These are phyloP conservation scores for Heteronetta atricapilla DNA, from an alignment of 2,113 vertebrate genomes.

Conservation along the genomic window DNA sequence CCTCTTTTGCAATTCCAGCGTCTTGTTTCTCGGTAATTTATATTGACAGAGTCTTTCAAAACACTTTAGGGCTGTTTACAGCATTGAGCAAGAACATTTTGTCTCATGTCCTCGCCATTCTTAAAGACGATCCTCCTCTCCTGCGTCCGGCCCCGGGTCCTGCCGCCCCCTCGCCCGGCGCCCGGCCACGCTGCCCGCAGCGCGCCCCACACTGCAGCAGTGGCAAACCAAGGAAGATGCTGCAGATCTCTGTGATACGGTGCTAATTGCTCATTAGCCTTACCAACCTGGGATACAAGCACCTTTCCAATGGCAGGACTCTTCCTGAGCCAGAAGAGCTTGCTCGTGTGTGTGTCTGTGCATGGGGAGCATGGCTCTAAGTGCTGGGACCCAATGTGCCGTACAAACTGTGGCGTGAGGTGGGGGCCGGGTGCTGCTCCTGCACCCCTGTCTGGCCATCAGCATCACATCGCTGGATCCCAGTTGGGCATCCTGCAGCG, in stretches of 20 bases:
- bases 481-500: not conserved
- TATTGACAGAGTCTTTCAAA: constrained; percentile 72
- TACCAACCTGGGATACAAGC: not conserved
- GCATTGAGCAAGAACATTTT: constrained; percentile 67
- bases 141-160: not conserved
- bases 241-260: not conserved
- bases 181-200: too few species aligned
- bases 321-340: accelerated
- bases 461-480: not conserved
- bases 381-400: not conserved
- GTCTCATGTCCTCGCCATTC: constrained; percentile 66
- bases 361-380: accelerated
- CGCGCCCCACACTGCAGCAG: too few species aligned
- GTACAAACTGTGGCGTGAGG: accelerated
- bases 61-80: constrained; percentile 75
- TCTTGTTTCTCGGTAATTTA: constrained; percentile 54
- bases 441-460: not conserved
- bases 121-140: constrained; percentile 44
- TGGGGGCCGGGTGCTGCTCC: not conserved
- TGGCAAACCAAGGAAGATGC: not conserved
- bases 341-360: accelerated
- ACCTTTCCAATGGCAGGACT: not conserved
- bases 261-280: not conserved
- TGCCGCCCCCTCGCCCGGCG: too few species aligned
- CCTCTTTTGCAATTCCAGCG: constrained; percentile 54